Evolutionary conservation across 2,797 vertebrate species (phyloP), one percentile per base, ranked within the genome.

Genomic region (Onychomys leucogaster): DNA sequence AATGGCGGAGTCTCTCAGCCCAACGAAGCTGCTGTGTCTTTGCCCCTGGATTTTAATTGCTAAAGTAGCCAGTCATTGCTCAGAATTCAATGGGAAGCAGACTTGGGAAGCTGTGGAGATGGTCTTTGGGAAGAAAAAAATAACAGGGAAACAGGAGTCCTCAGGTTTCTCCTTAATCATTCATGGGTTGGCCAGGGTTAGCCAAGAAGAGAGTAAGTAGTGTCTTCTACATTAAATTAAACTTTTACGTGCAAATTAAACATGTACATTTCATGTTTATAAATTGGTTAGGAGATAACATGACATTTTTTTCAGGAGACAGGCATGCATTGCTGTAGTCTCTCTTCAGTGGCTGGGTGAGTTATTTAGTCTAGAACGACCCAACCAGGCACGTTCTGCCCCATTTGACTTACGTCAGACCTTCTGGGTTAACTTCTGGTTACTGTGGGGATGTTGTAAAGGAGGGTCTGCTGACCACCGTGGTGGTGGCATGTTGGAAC

Each of bases 21-120:
- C 99, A 99, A 99, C 99, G 99, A 99, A 99, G 99, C 99, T 98
- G 98, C 99, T 99, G 99, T 99, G 99, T 99, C 99, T 99, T 99
- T 99, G 99, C 99, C 99, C 99, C 97, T 98, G 99, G 99, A 99
- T 99, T 99, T 99, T 99, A 99, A 99, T 99, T 99, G 99, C 99
- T 99, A 99, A 99, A 99, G 99, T 99, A 99, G 99, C 99, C 99
- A 99, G 99, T 99, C 99, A 99, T 99, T 99, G 99, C 99, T 99
- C 99, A 99, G 99, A 99, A 99, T 99, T 99, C 99, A 99, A 98
- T 99, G 99, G 99, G 99, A 99, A 99, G 99, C 99, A 99, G 99
- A 98, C 98, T 98, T 98, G 95, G 98, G 98, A 99, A 99, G 99
- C 99, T 98, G 98, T 98, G 97, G 99, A 99, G 99, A 99, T 98